Evolutionary conservation across 1,140 invertebrate species (phyloP), one percentile per base, ranked within the genome.

Genomic region (Chironomus tepperi): DNA sequence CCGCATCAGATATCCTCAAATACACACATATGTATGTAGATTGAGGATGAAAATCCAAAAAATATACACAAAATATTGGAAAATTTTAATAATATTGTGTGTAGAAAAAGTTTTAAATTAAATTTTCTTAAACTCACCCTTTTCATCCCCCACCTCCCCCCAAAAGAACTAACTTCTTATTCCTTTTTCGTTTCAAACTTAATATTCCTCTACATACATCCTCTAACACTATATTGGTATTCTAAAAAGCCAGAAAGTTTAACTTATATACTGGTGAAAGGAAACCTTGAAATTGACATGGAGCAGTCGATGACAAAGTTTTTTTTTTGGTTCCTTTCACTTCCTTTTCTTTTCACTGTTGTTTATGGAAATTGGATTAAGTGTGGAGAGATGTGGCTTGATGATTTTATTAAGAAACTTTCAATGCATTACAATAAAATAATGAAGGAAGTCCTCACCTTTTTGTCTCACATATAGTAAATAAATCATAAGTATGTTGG

Each of bases 71-170:
- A 34, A 34, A 34, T 15, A 57, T 57, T n/a, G 2, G 15, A 15
- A 57, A 47, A n/a, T 57, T n/a, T 57, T 57, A 57, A 57, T 12
- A 57, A 57, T 57, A 1, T 57, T 47, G 43, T 57, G n/a, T 57
- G 47, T n/a, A 57, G 47, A 57, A 57, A 70, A 70, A 70, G 19
- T 21, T 70, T 70, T 70, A 70, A 70, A 70, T 70, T 70, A 70
- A 70, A 70, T 70, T 70, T 70, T 70, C 19, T 10, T 57, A 57
- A 10, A 12, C 47, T 12, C 47, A 57, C 47, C n/a, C 24, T 34
- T 34, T 34, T 34, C 24, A 34, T 2, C 24, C 24, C 24, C 24
- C 24, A 34, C 24, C 24, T n/a, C 24, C 5, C 24, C 24, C 5
- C 24, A 34, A 34, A 34, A 34, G n/a, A 34, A 34, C 24, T 34